These are phyloP conservation scores for Anas platyrhynchos DNA, from an alignment of 2,113 vertebrate genomes.

Conservation along the genomic window DNA sequence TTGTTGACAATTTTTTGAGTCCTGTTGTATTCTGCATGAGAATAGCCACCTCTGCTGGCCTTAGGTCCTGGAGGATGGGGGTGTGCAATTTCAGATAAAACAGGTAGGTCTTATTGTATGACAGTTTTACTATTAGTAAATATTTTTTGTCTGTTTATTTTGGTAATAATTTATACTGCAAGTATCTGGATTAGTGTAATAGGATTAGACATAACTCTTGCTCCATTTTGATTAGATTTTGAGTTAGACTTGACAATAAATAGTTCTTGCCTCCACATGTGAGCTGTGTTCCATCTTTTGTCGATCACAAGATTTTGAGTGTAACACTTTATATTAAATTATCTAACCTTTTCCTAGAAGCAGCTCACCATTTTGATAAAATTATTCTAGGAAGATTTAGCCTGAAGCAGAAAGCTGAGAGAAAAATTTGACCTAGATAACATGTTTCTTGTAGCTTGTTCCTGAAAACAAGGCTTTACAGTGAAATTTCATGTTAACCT, in stretches of 20 bases:
- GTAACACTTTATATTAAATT: not conserved
- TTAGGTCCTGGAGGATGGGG: accelerated
- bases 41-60: not conserved
- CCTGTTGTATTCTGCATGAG: not conserved
- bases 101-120: not conserved
- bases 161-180: not conserved
- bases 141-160: not conserved
- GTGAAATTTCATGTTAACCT: not conserved
- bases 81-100: not conserved
- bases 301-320: not conserved
- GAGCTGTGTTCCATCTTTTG: not conserved
- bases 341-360: not conserved
- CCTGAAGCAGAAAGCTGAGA: not conserved
- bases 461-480: not conserved
- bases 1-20: not conserved
- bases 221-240: not conserved
- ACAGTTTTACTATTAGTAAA: not conserved
- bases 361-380: not conserved
- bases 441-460: not conserved
- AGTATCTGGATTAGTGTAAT: not conserved
- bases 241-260: not conserved
- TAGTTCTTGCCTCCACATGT: not conserved
- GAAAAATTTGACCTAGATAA: not conserved
- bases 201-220: not conserved
- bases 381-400: not conserved